phyloP scores from a whole-genome alignment of 2,113 vertebrate genomes.

The Microtus richardsoni region DNA sequence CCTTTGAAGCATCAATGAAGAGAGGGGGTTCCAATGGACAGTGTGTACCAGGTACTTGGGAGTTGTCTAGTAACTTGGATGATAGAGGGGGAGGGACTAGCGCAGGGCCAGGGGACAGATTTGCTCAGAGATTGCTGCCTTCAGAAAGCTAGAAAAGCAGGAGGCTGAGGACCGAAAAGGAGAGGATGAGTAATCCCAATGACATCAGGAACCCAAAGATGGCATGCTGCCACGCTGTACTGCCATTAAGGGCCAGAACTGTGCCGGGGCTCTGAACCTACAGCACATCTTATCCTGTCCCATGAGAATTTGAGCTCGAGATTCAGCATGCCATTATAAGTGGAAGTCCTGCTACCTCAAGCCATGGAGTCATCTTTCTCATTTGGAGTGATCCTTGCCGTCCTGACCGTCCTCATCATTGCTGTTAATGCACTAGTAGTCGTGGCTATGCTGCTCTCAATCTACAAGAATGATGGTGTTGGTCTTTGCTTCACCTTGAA shows the following conservation, averaged over 20 bases:
- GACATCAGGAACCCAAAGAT: neutral
- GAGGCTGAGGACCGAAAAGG: conserved; percentile 50
- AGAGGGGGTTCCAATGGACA: conserved; percentile 44
- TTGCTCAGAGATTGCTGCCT: neutral
- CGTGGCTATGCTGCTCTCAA: conserved; percentile 85
- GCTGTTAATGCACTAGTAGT: conserved; percentile 89
- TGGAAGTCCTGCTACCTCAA: conserved; percentile 56
- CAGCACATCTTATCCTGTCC: neutral
- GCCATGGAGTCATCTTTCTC: conserved; percentile 28
- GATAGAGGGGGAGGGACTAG: conserved; percentile 82
- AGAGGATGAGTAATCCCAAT: conserved; percentile 14
- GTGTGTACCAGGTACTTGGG: conserved; percentile 70
- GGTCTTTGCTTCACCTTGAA: conserved; percentile 94
- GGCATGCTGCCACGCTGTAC: neutral
- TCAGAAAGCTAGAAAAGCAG: conserved; percentile 60
- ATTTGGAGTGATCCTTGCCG: conserved; percentile 87
- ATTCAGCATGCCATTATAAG: neutral
- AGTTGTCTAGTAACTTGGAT: conserved; percentile 87
- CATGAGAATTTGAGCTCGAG: neutral
- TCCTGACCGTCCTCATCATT: conserved; percentile 91
- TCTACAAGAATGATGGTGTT: conserved; percentile 87
- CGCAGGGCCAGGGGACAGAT: neutral
- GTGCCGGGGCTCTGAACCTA: conserved; percentile 16
- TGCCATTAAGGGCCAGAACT: neutral
- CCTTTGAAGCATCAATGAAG: conserved; percentile 40